Base-by-base conservation (phyloP, 2,113 vertebrate species). In the Heliornis fulica region DNA sequence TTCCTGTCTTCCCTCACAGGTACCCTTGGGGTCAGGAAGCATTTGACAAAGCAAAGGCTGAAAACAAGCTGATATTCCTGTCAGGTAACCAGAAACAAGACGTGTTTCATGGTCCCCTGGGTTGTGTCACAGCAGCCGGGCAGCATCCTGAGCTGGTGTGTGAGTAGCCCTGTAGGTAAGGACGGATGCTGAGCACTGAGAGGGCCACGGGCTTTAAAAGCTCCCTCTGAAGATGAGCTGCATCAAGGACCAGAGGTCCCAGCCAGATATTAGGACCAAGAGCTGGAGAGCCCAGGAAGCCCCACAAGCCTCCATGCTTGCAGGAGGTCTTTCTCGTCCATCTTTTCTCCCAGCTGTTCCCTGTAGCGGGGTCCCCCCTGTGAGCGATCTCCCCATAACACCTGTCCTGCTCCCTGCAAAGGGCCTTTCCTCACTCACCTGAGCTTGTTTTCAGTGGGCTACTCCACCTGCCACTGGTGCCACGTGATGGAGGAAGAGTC, bases 391-490 rank as follows among this genome's bases (percentile, higher is more conserved):
- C 80, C 64, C 69, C 6, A 2, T 75, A 21, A 15, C 0, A 0
- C 0, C 0, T 80, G 68, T 70, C 54, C 41, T 57, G 50, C 46
- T 91, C 20, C 43, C 38, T 69, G 53, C 45, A 48, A 18, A 79
- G 65, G 48, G 29, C 18, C 45, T 46, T 75, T 88, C 53, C 45
- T 95, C 51, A 75, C 87, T 75, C 7, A 0, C 29, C 21, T 71
- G 51, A 56, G 17, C 61, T 92, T 92, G 21, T 81, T 97, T 97
- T 51, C 93, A 99, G 99, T 99, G 95, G 99, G 99, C 19, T 99
- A 99, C 87, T 99, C 99, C 10, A 99, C 99, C 31, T 99, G 99
- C 87, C 99, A 99, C 85, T 99, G 99, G 99, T 99, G 99, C 95
- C 99, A 99, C 4, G 98, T 99, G 74, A 99, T 99, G 99, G 99